Evolutionary conservation across 2,797 vertebrate genomes (phyloP).

Genomic region (Orestias chungarensis): DNA sequence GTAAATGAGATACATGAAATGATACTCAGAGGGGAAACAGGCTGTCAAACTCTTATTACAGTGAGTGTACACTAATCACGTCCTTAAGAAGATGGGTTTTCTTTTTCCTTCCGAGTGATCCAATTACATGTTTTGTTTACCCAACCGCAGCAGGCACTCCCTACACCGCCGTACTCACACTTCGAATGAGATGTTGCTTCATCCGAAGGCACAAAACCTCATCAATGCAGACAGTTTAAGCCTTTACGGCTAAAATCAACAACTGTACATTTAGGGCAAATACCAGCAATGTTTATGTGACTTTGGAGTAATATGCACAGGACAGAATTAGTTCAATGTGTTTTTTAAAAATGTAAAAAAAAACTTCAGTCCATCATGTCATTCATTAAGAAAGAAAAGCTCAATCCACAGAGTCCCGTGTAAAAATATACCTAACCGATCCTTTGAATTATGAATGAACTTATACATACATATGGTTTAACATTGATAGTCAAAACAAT

Average conservation of each 20-base stretch:
- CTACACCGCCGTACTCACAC: not conserved
- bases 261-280: not conserved
- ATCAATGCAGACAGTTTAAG: not conserved
- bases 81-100: not conserved
- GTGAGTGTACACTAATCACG: conserved; percentile 1
- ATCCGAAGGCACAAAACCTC: not conserved
- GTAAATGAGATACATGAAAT: not conserved
- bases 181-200: not conserved
- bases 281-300: not conserved
- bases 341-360: too few relatives aligned
- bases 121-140: conserved; percentile 6
- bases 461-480: too few relatives aligned
- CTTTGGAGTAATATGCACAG: not conserved
- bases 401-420: not conserved
- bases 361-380: too few relatives aligned
- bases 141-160: not conserved
- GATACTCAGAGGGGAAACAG: not conserved
- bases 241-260: not conserved
- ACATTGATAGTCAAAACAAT: too few relatives aligned
- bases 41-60: not conserved
- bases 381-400: not conserved
- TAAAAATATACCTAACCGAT: too few relatives aligned
- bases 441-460: too few relatives aligned
- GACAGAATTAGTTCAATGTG: too few relatives aligned
- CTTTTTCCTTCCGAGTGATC: not conserved